A percentile compares a stretch with the other conserved stretches of the same genome.
phyloP scores from a whole-genome alignment of 2,888 invertebrate genomes.

The Axea sp. region DNA sequence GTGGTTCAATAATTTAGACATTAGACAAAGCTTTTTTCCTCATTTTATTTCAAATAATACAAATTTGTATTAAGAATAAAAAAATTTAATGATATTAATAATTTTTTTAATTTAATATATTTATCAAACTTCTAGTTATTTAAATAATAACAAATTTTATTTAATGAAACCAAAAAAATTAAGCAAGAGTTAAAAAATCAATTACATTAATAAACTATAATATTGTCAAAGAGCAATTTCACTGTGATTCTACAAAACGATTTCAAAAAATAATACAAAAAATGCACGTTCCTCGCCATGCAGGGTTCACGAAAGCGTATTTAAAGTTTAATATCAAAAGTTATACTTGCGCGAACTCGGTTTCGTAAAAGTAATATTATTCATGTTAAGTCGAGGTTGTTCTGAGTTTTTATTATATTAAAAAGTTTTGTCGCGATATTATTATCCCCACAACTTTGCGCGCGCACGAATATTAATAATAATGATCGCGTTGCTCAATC shows the following conservation, averaged over 20 bases:
- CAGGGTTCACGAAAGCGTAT: conserved; percentile 12
- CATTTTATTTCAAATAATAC: too few relatives aligned
- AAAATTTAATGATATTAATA: too few relatives aligned
- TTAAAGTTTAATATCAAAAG: conserved; percentile 47
- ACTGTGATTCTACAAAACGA: background rate
- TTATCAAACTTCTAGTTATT: too few relatives aligned
- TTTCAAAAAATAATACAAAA: conserved; percentile 17
- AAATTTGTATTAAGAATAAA: too few relatives aligned
- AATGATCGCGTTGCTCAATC: conserved; percentile 3
- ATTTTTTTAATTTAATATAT: too few relatives aligned
- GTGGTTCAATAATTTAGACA: too few relatives aligned
- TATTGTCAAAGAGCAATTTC: conserved; percentile 20
- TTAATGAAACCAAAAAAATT: too few relatives aligned
- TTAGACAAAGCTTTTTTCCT: too few relatives aligned
- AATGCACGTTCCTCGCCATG: conserved; percentile 1
- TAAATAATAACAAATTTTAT: too few relatives aligned
- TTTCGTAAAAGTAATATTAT: conserved; percentile 44
- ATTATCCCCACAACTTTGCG: conserved; percentile 15
- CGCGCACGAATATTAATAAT: conserved; percentile 18
- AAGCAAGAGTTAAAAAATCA: too few relatives aligned
- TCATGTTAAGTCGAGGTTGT: conserved; percentile 32
- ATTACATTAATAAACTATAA: too few relatives aligned
- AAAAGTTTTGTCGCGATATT: conserved; percentile 17
- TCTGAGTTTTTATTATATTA: conserved; percentile 31
- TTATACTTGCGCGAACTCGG: conserved; percentile 15